Evolutionary conservation across 1,140 invertebrate genomes (phyloP).

Genomic region (Aethina tumida): DNA sequence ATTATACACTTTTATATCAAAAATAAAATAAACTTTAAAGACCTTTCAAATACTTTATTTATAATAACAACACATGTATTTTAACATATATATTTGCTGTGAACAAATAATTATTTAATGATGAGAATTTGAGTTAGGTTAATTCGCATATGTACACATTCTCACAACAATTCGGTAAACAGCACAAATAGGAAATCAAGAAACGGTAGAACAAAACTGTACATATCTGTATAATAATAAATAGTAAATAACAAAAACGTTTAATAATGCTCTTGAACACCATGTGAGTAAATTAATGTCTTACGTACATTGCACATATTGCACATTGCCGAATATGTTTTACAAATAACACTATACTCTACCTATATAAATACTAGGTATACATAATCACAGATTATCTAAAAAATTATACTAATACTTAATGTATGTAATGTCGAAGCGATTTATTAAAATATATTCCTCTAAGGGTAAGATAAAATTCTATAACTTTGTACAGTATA

Average conservation of each 20-base stretch:
- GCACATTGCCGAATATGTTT: constrained; percentile 15
- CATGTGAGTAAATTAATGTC: constrained; percentile 11
- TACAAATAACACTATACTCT: constrained; percentile 20
- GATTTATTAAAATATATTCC: constrained; percentile 25
- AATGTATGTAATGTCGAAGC: constrained; percentile 16
- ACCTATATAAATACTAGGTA: constrained; percentile 27
- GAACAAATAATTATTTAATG: constrained; percentile 33
- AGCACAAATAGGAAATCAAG: constrained; percentile 23
- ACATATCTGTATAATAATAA: constrained; percentile 4
- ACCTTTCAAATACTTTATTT: constrained; percentile 18
- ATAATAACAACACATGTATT: constrained; percentile 35
- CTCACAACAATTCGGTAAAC: constrained; percentile 29
- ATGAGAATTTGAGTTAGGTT: constrained; percentile 25
- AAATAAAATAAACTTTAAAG: no score
- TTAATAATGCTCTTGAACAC: constrained; percentile 12
- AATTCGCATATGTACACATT: constrained; percentile 30
- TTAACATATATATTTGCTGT: constrained; percentile 35
- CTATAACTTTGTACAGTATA: constrained; percentile 20
- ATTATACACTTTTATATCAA: no score
- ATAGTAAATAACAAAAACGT: constrained; percentile 12
- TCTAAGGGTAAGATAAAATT: constrained; percentile 20
- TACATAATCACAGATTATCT: constrained; percentile 32
- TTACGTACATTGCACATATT: constrained; percentile 20
- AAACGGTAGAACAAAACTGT: constrained; percentile 7
- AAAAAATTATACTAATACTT: constrained; percentile 24